Evolutionary conservation across 2,113 vertebrate species (phyloP).

Genomic region (Baryphthengus martii): DNA sequence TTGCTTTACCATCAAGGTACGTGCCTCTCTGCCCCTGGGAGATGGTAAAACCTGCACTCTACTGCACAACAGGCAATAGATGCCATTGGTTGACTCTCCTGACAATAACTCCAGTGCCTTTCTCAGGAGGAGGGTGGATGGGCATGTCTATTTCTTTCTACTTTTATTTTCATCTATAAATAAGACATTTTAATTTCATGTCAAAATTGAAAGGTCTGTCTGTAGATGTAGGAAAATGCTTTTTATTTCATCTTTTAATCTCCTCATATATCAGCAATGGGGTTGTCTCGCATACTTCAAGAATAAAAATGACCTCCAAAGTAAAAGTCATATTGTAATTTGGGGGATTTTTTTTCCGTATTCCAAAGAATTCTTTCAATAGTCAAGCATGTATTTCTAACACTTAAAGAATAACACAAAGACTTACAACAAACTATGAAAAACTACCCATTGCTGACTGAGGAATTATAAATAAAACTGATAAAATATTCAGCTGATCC

Average conservation of each 20-base stretch:
- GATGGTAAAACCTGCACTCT: not conserved
- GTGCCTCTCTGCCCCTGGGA: not conserved
- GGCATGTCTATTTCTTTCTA: not conserved
- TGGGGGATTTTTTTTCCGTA: not conserved
- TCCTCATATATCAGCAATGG: not conserved
- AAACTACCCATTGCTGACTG: slow-evolving; percentile 16
- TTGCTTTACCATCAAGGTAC: not conserved
- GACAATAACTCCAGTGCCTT: not conserved
- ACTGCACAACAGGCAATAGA: not conserved
- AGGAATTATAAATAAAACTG: slow-evolving; percentile 47
- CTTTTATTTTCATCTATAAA: not conserved
- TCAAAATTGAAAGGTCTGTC: not conserved
- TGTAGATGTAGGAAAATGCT: not conserved
- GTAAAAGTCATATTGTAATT: not conserved
- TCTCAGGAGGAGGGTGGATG: not conserved
- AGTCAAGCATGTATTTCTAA: not conserved
- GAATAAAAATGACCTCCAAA: not conserved
- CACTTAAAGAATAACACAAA: slow-evolving; percentile 12
- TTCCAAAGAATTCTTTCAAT: not conserved
- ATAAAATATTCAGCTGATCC: slow-evolving; percentile 59
- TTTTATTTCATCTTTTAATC: not conserved
- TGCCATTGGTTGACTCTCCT: not conserved
- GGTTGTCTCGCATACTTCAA: not conserved
- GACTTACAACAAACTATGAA: slow-evolving; percentile 26
- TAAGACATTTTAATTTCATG: not conserved